Conservation (phyloP, 2,797 vertebrate genomes). For the Meda fulgida region DNA sequence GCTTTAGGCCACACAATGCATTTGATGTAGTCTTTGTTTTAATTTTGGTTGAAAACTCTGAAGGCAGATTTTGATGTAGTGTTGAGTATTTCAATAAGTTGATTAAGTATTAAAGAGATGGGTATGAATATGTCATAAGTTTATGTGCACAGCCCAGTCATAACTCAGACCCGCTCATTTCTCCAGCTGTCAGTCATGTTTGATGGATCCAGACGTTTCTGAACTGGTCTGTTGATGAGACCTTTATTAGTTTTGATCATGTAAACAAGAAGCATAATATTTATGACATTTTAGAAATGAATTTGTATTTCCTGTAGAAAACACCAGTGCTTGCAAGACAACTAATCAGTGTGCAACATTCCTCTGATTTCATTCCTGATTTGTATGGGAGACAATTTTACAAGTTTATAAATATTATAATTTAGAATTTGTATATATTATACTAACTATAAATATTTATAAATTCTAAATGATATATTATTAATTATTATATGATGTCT, state of each 20-base stretch:
- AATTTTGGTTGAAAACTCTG: slow-evolving; percentile 76
- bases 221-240: neutral
- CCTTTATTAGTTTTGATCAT: neutral
- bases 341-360: neutral
- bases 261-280: neutral
- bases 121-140: slow-evolving; percentile 21
- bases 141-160: neutral
- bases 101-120: slow-evolving; percentile 47
- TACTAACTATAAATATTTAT: neutral
- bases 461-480: neutral
- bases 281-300: neutral
- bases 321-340: no score
- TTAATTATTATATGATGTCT: neutral
- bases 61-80: slow-evolving; percentile 71
- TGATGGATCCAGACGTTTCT: neutral
- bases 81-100: slow-evolving; percentile 65
- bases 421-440: neutral
- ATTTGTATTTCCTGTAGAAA: neutral
- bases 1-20: slow-evolving; percentile 59
- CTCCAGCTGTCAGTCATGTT: slow-evolving; percentile 3
- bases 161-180: slow-evolving; percentile 4
- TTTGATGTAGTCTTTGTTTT: slow-evolving; percentile 78
- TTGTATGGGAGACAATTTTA: slow-evolving; percentile 68
- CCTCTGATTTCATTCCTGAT: neutral
- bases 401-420: slow-evolving; percentile 56